Percentiles rank a stretch among this genome's conserved stretches.
Conservation (phyloP, 1,140 invertebrate genomes). For the Neodiprion fabricii region DNA sequence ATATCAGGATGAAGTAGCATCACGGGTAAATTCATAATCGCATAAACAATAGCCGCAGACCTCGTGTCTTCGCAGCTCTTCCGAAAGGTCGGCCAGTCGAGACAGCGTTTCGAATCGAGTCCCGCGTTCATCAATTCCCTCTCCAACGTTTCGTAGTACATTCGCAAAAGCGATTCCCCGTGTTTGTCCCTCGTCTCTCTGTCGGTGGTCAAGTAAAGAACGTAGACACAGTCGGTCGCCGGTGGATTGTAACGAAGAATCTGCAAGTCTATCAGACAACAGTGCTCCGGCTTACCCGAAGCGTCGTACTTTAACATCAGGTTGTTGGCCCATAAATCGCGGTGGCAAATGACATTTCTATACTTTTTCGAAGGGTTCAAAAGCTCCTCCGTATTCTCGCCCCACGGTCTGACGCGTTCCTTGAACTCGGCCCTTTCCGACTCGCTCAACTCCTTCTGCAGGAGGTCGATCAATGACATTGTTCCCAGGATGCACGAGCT, state of each 20-base stretch:
- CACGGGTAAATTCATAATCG: slow-evolving; percentile 40
- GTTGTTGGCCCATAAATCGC: slow-evolving; percentile 72
- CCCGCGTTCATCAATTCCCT: slow-evolving; percentile 25
- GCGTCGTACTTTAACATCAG: slow-evolving; percentile 66
- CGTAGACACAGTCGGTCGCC: slow-evolving; percentile 61
- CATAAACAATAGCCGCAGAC: slow-evolving; percentile 37
- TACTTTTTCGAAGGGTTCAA: slow-evolving; percentile 59
- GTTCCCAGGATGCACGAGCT: slow-evolving; percentile 26
- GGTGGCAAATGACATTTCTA: slow-evolving; percentile 67
- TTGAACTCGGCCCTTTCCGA: slow-evolving; percentile 29
- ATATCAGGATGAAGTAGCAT: slow-evolving; percentile 41
- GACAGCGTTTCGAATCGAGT: slow-evolving; percentile 26
- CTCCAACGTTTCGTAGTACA: slow-evolving; percentile 38
- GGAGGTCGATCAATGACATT: slow-evolving; percentile 43
- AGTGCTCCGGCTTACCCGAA: slow-evolving; percentile 48
- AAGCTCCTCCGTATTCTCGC: slow-evolving; percentile 40
- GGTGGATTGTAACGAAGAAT: slow-evolving; percentile 65
- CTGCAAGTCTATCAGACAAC: slow-evolving; percentile 70
- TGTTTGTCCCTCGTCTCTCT: slow-evolving; percentile 33
- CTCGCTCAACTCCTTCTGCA: slow-evolving; percentile 30
- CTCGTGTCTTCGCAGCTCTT: slow-evolving; percentile 30
- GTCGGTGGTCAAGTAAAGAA: slow-evolving; percentile 46
- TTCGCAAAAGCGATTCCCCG: slow-evolving; percentile 31
- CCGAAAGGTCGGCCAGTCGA: slow-evolving; percentile 42
- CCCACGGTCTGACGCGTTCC: slow-evolving; percentile 27